Conservation (phyloP, 2,113 vertebrate genomes). For the Pollimyrus isidori region DNA sequence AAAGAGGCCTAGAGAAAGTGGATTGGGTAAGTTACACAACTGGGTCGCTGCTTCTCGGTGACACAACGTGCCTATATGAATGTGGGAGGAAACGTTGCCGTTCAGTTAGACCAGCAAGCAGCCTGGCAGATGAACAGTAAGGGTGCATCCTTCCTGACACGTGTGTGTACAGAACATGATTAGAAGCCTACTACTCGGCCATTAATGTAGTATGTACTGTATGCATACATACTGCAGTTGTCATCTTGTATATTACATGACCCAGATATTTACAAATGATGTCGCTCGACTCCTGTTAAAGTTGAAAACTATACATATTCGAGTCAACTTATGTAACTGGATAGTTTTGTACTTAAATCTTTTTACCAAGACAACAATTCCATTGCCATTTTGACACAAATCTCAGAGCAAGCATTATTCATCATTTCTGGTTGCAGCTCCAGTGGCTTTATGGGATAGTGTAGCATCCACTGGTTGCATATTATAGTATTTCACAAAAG, state of each 20-base stretch:
- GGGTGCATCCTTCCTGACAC: background rate
- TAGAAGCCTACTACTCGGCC: background rate
- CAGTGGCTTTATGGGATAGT: background rate
- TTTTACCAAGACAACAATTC: background rate
- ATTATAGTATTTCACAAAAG: background rate
- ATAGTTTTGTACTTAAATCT: background rate
- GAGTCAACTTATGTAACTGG: background rate
- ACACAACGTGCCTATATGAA: background rate
- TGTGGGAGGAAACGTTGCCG: background rate
- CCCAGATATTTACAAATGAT: background rate
- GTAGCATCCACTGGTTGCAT: background rate
- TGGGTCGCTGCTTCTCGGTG: background rate
- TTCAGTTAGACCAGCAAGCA: background rate
- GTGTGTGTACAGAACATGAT: background rate
- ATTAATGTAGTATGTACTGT: background rate
- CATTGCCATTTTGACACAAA: background rate
- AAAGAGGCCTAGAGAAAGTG: background rate
- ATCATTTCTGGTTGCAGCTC: background rate
- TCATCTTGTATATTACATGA: background rate
- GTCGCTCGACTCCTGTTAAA: background rate
- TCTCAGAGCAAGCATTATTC: background rate
- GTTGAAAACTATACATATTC: background rate
- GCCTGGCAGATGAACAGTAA: background rate
- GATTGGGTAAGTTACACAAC: background rate
- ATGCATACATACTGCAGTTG: background rate